Evolutionary conservation across 2,113 vertebrate species (phyloP).

Genomic region (Brachyhypopomus occidentalis): DNA sequence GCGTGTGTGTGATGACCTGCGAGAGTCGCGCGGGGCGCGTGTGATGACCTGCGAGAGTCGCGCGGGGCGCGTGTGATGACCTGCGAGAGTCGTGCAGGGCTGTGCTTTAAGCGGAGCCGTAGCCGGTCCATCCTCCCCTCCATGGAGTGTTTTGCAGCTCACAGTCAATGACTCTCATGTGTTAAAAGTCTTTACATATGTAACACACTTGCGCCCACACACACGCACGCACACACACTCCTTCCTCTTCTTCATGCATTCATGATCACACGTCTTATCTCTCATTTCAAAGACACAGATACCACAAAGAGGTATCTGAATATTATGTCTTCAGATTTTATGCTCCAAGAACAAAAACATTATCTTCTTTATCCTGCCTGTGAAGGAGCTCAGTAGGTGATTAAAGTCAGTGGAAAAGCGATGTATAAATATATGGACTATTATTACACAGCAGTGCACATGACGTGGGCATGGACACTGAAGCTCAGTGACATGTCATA

Average conservation of each 20-base stretch:
- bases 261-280: slow-evolving; percentile 24
- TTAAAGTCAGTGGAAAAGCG: too few species aligned
- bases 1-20: background rate
- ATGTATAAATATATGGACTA: background rate
- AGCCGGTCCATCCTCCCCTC: slow-evolving; percentile 27
- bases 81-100: slow-evolving; percentile 6
- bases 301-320: background rate
- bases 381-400: background rate
- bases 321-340: background rate
- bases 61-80: background rate
- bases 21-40: background rate
- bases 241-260: background rate
- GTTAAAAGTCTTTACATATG: background rate
- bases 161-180: slow-evolving; percentile 6
- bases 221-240: background rate
- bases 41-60: background rate
- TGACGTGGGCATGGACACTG: background rate
- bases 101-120: slow-evolving; percentile 29
- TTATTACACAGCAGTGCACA: slow-evolving; percentile 5
- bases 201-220: too few species aligned
- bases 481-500: background rate
- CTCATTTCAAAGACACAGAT: background rate
- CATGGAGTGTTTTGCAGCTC: slow-evolving; percentile 36
- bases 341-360: slow-evolving; percentile 12
- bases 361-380: background rate